Percentiles rank a stretch among this genome's conserved stretches.
Evolutionary conservation across 2,113 vertebrate genomes (phyloP).

Genomic region (Solea solea): DNA sequence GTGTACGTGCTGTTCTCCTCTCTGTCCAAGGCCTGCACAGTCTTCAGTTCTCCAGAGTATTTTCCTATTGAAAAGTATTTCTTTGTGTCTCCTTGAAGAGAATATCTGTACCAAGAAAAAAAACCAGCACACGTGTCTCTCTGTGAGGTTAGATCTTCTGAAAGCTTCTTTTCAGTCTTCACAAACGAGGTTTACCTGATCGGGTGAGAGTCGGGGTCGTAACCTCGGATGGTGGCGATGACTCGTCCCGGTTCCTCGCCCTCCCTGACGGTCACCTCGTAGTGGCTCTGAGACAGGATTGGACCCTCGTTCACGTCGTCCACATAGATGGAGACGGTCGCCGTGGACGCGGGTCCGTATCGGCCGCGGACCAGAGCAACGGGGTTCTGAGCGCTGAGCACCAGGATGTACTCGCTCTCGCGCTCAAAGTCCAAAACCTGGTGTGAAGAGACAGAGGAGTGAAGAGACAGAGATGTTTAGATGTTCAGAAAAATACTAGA

Average conservation of each 20-base stretch:
- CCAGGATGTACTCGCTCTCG: constrained; percentile 82
- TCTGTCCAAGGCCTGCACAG: constrained; percentile 78
- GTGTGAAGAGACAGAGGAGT: neutral
- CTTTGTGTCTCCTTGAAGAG: constrained; percentile 83
- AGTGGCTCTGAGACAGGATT: constrained; percentile 78
- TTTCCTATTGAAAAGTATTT: constrained; percentile 84
- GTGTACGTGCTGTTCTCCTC: constrained; percentile 85
- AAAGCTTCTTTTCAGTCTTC: no score
- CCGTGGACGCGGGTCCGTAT: constrained; percentile 82
- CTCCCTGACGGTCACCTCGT: constrained; percentile 82
- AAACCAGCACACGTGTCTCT: neutral
- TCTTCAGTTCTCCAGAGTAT: constrained; percentile 82
- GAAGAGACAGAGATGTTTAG: neutral
- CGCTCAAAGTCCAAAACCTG: constrained; percentile 84
- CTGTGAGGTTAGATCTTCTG: neutral
- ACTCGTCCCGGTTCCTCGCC: constrained; percentile 80
- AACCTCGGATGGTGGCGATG: constrained; percentile 81
- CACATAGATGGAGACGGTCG: constrained; percentile 80
- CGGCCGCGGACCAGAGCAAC: constrained; percentile 80
- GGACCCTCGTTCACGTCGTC: constrained; percentile 84
- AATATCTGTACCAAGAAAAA: constrained; percentile 77
- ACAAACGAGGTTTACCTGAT: constrained; percentile 67
- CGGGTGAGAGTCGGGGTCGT: constrained; percentile 83
- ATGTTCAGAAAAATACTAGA: no score
- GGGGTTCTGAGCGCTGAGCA: constrained; percentile 80